Evolutionary conservation across 2,888 invertebrate genomes (phyloP).

Genomic region (Aporophyla nigra): DNA sequence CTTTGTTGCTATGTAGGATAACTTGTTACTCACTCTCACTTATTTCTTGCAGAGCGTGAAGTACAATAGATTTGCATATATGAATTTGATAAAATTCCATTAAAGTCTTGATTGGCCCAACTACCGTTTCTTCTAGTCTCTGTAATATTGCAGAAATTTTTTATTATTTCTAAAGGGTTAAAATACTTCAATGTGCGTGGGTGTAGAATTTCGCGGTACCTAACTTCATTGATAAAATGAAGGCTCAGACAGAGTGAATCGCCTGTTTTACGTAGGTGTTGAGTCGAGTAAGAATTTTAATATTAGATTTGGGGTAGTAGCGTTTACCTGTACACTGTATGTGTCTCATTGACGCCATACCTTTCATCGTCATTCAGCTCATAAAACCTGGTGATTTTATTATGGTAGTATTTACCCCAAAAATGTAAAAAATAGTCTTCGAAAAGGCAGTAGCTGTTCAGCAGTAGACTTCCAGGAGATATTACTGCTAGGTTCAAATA

Average conservation of each 20-base stretch:
- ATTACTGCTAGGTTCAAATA: slow-evolving; percentile 1
- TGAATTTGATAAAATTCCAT: background rate
- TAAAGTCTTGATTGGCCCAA: background rate
- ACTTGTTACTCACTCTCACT: slow-evolving; percentile 36
- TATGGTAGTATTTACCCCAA: background rate
- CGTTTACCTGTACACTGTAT: slow-evolving; percentile 3
- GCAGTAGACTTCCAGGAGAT: background rate
- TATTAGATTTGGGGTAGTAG: slow-evolving; percentile 23
- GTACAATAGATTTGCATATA: slow-evolving; percentile 19
- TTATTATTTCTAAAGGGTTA: slow-evolving; percentile 33
- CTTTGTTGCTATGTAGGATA: slow-evolving; percentile 45
- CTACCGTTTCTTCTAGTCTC: background rate
- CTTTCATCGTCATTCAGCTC: background rate
- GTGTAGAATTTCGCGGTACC: slow-evolving; percentile 41
- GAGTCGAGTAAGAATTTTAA: slow-evolving; percentile 22
- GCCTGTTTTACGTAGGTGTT: slow-evolving; percentile 32
- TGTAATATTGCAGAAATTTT: background rate
- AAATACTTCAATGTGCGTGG: slow-evolving; percentile 49
- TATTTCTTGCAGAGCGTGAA: slow-evolving; percentile 1
- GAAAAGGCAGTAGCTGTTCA: background rate
- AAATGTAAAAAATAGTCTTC: background rate
- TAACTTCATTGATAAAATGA: slow-evolving; percentile 47
- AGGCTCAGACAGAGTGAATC: slow-evolving; percentile 16
- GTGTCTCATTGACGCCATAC: slow-evolving; percentile 6
- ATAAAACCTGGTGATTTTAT: background rate